phyloP scores from a whole-genome alignment of 2,888 invertebrate species.

The Arctia plantaginis region DNA sequence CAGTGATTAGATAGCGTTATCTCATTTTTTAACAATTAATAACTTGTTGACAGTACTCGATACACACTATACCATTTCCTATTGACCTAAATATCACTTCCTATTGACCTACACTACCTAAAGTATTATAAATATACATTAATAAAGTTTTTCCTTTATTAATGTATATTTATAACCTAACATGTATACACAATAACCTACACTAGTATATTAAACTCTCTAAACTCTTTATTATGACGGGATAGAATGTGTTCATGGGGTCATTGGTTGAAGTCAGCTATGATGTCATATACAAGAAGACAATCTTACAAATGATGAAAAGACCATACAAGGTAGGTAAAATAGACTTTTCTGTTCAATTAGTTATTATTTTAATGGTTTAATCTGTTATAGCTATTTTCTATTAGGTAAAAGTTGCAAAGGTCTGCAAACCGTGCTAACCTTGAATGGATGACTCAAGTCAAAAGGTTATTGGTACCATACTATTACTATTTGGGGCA shows the following conservation, averaged over 20 bases:
- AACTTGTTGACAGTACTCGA: slow-evolving; percentile 28
- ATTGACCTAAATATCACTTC: slow-evolving; percentile 27
- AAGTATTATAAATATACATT: neutral
- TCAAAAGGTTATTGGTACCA: slow-evolving; percentile 9
- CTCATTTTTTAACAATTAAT: slow-evolving; percentile 23
- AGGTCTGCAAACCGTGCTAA: neutral
- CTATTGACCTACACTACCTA: neutral
- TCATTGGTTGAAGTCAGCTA: neutral
- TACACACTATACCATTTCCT: slow-evolving; percentile 23
- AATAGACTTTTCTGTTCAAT: neutral
- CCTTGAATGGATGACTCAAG: neutral
- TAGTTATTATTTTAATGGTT: neutral
- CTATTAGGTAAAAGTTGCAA: neutral
- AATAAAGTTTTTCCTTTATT: neutral
- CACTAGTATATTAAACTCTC: neutral
- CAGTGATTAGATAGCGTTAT: slow-evolving; percentile 5
- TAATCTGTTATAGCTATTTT: neutral
- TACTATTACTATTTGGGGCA: neutral
- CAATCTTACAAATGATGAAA: neutral
- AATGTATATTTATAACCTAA: no score
- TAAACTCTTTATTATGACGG: neutral
- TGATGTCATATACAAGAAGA: neutral
- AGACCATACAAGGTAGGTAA: neutral
- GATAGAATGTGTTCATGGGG: no score
- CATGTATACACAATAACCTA: neutral